Evolutionary conservation across 2,888 invertebrate species (phyloP).

Genomic region (Hylaea fasciaria): DNA sequence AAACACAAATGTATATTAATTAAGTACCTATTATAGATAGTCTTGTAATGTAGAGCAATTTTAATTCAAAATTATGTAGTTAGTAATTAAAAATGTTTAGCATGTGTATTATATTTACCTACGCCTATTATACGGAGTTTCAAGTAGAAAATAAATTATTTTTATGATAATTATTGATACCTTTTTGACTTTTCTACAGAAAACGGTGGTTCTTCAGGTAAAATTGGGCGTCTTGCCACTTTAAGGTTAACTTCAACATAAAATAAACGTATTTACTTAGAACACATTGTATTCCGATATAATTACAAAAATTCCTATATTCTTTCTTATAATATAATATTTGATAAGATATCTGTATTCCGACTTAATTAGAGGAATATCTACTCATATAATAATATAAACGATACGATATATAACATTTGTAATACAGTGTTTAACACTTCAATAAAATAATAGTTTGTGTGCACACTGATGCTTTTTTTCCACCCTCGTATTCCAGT

Average conservation of each 20-base stretch:
- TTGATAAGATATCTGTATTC: too few species aligned
- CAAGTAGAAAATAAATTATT: conserved; percentile 9
- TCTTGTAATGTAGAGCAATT: conserved; percentile 15
- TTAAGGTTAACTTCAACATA: conserved; percentile 27
- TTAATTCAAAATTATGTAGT: conserved; percentile 18
- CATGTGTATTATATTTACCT: conserved; percentile 23
- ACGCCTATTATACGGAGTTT: conserved; percentile 6
- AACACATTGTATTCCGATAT: conserved; percentile 25
- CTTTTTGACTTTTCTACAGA: conserved; percentile 3
- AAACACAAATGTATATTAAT: conserved; percentile 28
- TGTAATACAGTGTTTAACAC: conserved; percentile 52
- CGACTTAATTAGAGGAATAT: not conserved
- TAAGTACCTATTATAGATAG: conserved; percentile 34
- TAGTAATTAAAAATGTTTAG: conserved; percentile 13
- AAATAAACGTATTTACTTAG: conserved; percentile 2
- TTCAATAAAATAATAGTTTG: conserved; percentile 49
- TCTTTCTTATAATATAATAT: not conserved
- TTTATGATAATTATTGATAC: not conserved
- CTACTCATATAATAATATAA: too few species aligned
- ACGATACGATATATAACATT: conserved; percentile 17
- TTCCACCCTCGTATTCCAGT: not conserved
- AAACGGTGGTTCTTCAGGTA: not conserved
- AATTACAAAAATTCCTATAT: conserved; percentile 10
- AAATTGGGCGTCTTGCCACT: conserved; percentile 35
- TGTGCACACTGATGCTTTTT: conserved; percentile 42